phyloP scores from a whole-genome alignment of 2,113 vertebrate genomes.

The Calidris pygmaea region DNA sequence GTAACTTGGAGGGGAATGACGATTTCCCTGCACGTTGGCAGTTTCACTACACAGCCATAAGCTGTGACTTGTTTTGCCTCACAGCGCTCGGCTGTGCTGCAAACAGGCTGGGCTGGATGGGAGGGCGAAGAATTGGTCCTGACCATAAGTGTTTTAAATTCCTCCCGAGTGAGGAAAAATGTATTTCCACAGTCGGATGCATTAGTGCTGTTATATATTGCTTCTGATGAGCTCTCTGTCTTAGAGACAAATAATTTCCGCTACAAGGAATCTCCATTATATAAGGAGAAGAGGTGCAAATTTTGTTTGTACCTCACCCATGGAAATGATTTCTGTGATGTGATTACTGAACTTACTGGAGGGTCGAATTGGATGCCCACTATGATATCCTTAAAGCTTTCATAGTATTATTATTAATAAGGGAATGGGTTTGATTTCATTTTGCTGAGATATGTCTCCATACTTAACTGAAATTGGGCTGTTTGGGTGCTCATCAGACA shows the following conservation, averaged over 20 bases:
- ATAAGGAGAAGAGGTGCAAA: conserved; percentile 13
- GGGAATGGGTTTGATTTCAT: neutral
- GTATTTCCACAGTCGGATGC: neutral
- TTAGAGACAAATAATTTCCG: neutral
- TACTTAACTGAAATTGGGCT: neutral
- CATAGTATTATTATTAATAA: neutral
- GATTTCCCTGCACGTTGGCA: neutral
- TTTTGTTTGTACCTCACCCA: neutral
- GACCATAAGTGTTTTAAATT: neutral
- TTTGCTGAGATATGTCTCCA: neutral
- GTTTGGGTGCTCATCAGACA: neutral
- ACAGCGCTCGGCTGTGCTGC: neutral
- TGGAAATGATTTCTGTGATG: neutral
- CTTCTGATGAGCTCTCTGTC: neutral
- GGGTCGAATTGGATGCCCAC: neutral
- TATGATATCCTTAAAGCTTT: neutral
- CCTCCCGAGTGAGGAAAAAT: neutral
- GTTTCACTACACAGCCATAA: conserved; percentile 9
- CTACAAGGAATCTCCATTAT: neutral
- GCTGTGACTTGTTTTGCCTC: conserved; percentile 36
- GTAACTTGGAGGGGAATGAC: conserved; percentile 12
- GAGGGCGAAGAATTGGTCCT: neutral
- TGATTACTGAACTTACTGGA: neutral
- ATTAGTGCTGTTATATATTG: neutral
- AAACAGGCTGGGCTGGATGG: neutral